phyloP scores from a whole-genome alignment of 2,888 invertebrate genomes.

The Agriotes lineatus region DNA sequence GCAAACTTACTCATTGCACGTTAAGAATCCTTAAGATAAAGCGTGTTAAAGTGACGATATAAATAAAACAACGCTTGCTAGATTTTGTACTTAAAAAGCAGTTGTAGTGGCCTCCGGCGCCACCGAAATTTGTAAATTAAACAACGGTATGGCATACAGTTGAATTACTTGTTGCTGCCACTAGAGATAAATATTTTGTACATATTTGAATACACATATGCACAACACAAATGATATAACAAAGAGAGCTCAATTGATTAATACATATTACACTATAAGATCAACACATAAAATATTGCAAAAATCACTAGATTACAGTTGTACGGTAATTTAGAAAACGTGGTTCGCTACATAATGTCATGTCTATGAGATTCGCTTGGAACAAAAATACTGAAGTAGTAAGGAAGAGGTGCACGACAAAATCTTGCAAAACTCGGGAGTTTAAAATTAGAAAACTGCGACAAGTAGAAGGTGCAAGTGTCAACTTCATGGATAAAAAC shows the following conservation, averaged over 20 bases:
- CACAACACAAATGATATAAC: slow-evolving; percentile 39
- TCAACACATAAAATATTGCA: slow-evolving; percentile 21
- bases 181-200: slow-evolving; percentile 24
- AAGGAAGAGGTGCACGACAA: background rate
- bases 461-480: background rate
- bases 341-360: slow-evolving; percentile 6
- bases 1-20: too few species aligned
- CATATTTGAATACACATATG: slow-evolving; percentile 42
- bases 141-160: background rate
- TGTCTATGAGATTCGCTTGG: slow-evolving; percentile 17
- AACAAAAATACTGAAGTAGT: slow-evolving; percentile 8
- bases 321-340: background rate
- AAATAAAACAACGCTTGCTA: too few species aligned
- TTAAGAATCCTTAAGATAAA: too few species aligned
- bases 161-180: slow-evolving; percentile 18
- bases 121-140: too few species aligned
- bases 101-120: too few species aligned
- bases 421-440: background rate
- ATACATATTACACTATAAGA: slow-evolving; percentile 16
- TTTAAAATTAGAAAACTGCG: background rate
- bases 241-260: slow-evolving; percentile 24
- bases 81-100: too few species aligned
- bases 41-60: too few species aligned
- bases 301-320: slow-evolving; percentile 18
- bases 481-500: slow-evolving; percentile 1